Base-by-base conservation (phyloP, 2,888 invertebrate genomes). In the Agonum fuliginosum region DNA sequence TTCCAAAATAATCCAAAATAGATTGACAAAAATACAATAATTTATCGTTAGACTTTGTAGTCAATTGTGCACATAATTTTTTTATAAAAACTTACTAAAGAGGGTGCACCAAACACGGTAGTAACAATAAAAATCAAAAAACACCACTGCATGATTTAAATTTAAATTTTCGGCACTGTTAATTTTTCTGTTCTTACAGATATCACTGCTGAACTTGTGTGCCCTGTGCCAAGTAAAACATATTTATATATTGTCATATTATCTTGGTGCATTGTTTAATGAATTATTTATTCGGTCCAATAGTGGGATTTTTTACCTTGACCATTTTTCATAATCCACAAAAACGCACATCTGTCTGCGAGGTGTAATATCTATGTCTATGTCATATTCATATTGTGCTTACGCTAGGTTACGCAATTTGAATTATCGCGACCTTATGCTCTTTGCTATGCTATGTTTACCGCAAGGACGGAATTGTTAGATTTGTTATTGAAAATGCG, bases 261-360 rank as follows among this genome's bases (percentile, higher is more conserved):
- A 65, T 78, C 78, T 65, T 80, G 71, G 78, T 78, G 80, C 80
- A 80, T 82, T 81, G 82, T 83, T 82, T 80, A 83, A 82, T 82
- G 81, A 75, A 75, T 81, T 81, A 75, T 80, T 80, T 81, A 67
- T 75, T 67, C 51, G 34, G 65, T 19, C 48, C 24, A 79, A 74
- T 69, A 79, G 81, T 78, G 82, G 84, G 82, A 83, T 80, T 77
- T 78, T 79, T 83, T 73, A 78, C 84, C 84, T 84, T 84, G 84
- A 83, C 83, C 83, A 82, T 83, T 80, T 78, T 79, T 78, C 78
- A 75, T 75, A 75, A 75, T 72, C 37, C 72, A 72, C 48, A 46
- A 43, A 27, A 72, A 20, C 24, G 1, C 8, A 65, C 27, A 51
- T 19, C 27, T 46, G 17, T 27, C 24, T 43, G 70, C 17, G n/a